Percentiles rank a stretch among this genome's conserved stretches.
phyloP scores from a whole-genome alignment of 2,113 vertebrate genomes.

The Aramus guarauna region DNA sequence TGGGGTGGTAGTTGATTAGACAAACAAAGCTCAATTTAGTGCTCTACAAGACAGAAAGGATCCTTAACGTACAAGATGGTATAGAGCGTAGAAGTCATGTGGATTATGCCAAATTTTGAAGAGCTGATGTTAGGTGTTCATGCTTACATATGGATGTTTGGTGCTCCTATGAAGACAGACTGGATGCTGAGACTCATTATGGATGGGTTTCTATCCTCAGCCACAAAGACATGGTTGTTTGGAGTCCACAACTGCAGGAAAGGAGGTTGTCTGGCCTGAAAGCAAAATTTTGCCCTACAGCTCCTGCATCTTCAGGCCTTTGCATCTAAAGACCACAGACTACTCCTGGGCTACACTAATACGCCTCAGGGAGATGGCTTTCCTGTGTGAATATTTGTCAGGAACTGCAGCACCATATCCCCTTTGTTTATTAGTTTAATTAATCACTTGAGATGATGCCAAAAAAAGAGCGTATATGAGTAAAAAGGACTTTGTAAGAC shows the following conservation, averaged over 20 bases:
- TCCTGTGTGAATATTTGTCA: neutral
- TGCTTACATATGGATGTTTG: neutral
- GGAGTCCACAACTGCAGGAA: neutral
- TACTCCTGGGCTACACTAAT: neutral
- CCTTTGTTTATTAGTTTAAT: neutral
- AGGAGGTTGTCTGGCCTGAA: neutral
- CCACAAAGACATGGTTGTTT: neutral
- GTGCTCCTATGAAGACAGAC: neutral
- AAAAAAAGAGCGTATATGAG: neutral
- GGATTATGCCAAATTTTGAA: neutral
- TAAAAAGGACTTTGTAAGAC: neutral
- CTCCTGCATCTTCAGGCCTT: neutral
- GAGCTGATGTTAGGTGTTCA: neutral
- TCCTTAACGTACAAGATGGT: neutral
- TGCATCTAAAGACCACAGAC: neutral
- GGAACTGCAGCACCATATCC: neutral
- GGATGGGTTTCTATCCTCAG: neutral
- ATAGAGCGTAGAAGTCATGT: neutral
- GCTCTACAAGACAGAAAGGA: neutral
- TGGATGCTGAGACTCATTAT: neutral
- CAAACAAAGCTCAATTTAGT: neutral
- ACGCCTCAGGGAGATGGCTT: neutral
- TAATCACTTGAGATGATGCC: neutral
- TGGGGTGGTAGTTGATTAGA: neutral
- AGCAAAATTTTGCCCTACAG: neutral